A percentile compares a stretch with the other conserved stretches of the same genome.
Evolutionary conservation across 2,113 vertebrate genomes (phyloP).

Genomic region (Carettochelys insculpta): DNA sequence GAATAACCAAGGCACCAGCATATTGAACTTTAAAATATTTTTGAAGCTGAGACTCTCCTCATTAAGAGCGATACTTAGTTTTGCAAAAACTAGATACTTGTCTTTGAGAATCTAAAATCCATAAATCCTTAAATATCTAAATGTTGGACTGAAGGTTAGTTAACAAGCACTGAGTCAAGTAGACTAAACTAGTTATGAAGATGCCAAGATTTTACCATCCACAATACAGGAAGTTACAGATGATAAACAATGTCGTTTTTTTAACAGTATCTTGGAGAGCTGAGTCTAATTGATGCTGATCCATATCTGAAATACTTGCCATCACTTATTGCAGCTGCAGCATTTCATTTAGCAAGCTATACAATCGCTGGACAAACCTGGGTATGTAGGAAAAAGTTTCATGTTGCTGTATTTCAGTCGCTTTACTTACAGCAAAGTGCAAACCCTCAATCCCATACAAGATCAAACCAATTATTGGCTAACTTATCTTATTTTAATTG

Average conservation of each 20-base stretch:
- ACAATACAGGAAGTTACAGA: no score
- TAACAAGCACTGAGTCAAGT: background rate
- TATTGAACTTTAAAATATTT: background rate
- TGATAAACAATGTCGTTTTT: no score
- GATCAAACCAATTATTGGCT: no score
- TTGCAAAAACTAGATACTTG: background rate
- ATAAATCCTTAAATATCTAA: no score
- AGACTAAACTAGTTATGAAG: background rate
- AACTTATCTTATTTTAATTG: background rate
- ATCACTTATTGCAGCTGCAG: constrained; percentile 90
- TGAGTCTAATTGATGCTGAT: constrained; percentile 93
- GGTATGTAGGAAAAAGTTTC: constrained; percentile 78
- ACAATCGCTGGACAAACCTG: constrained; percentile 86
- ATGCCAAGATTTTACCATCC: background rate
- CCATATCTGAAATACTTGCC: constrained; percentile 94
- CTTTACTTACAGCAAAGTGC: background rate
- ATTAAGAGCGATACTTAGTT: background rate
- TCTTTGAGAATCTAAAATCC: background rate
- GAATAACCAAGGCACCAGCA: background rate
- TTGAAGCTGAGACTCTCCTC: background rate
- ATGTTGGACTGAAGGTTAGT: background rate
- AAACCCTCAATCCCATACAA: background rate
- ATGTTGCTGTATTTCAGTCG: background rate
- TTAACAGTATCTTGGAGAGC: constrained; percentile 90
- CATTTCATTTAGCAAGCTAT: constrained; percentile 86